Evolutionary conservation across 2,888 invertebrate species (phyloP).

Genomic region (Rapana venosa): DNA sequence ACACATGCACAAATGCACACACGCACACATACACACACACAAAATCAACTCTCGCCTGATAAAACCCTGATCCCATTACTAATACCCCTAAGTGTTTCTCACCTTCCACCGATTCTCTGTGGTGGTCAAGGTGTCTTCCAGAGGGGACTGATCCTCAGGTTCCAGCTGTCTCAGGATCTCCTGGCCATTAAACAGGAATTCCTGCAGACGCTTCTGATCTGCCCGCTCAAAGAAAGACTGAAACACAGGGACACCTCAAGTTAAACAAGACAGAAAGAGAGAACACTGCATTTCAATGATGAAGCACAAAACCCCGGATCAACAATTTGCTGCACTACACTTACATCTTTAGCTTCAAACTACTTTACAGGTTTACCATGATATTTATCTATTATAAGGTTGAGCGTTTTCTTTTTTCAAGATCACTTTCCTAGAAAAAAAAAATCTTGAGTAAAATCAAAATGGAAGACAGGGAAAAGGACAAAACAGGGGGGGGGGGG

Average conservation of each 20-base stretch:
- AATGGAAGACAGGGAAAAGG: no score
- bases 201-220: constrained; percentile 83
- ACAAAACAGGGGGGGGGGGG: no score
- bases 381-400: no score
- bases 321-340: no score
- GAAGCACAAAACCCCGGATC: no score
- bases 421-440: no score
- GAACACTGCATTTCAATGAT: no score
- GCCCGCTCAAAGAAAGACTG: constrained; percentile 89
- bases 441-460: no score
- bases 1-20: neutral
- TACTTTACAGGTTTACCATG: no score
- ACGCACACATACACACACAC: neutral
- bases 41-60: neutral
- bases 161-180: constrained; percentile 71
- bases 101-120: constrained; percentile 79
- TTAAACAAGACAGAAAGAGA: neutral
- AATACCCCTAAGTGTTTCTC: constrained; percentile 40
- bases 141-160: constrained; percentile 83
- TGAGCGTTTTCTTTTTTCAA: no score
- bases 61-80: no score
- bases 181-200: constrained; percentile 68
- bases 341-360: no score
- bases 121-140: constrained; percentile 82
- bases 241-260: constrained; percentile 22